A percentile compares a stretch with the other conserved stretches of the same genome.
These are phyloP conservation scores for Zygaena filipendulae DNA, from an alignment of 2,888 invertebrate genomes.

Conservation along the genomic window DNA sequence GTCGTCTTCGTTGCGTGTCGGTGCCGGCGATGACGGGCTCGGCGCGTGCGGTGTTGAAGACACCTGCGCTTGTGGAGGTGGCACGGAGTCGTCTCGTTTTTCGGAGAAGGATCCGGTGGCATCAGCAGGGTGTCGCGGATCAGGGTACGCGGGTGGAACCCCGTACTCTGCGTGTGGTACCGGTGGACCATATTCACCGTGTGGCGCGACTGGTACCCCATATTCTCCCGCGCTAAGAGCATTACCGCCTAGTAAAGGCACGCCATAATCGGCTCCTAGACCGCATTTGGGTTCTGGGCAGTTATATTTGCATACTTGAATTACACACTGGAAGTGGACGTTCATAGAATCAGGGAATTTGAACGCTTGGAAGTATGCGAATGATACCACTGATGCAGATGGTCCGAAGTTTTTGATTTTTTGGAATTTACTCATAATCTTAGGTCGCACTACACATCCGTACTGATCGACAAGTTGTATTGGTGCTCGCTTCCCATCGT, in stretches of 20 bases:
- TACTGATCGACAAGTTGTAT: slow-evolving; percentile 94
- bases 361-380: slow-evolving; percentile 96
- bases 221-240: slow-evolving; percentile 73
- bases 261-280: slow-evolving; percentile 74
- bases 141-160: slow-evolving; percentile 84
- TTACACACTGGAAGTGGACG: slow-evolving; percentile 96
- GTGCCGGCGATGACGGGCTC: slow-evolving; percentile 63
- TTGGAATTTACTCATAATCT: slow-evolving; percentile 96
- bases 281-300: slow-evolving; percentile 94
- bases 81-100: slow-evolving; percentile 82
- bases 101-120: slow-evolving; percentile 86
- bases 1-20: slow-evolving; percentile 67
- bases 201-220: slow-evolving; percentile 63
- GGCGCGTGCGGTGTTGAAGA: slow-evolving; percentile 77
- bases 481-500: slow-evolving; percentile 92
- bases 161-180: slow-evolving; percentile 75
- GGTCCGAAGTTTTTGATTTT: slow-evolving; percentile 96
- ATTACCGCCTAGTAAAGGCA: slow-evolving; percentile 72
- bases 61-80: slow-evolving; percentile 84
- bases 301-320: slow-evolving; percentile 93
- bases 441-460: slow-evolving; percentile 92
- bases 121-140: slow-evolving; percentile 89
- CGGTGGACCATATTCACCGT: slow-evolving; percentile 76
- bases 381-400: slow-evolving; percentile 93
- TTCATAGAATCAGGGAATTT: slow-evolving; percentile 98